These are phyloP conservation scores for Sciaenops ocellatus DNA, from an alignment of 2,797 vertebrate genomes.

Conservation along the genomic window DNA sequence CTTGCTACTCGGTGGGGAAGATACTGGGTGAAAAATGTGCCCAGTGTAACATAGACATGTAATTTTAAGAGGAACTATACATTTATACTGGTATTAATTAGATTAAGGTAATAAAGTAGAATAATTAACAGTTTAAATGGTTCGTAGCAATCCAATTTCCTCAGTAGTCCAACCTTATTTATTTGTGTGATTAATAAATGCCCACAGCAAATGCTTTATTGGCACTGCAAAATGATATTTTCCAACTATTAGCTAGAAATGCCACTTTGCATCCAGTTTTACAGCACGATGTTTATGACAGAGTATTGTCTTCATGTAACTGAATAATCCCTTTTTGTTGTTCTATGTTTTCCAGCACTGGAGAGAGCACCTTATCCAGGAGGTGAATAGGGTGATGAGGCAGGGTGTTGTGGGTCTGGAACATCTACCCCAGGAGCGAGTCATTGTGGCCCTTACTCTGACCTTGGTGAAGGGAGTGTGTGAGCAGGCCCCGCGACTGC, in stretches of 20 bases:
- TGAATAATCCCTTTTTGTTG: not conserved
- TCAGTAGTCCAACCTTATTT: too few relatives aligned
- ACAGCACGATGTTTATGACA: too few relatives aligned
- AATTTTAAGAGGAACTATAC: not conserved
- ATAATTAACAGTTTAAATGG: not conserved
- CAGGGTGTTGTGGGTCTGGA: slow-evolving; percentile 58
- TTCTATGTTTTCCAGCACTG: slow-evolving; percentile 75
- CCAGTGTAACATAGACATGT: not conserved
- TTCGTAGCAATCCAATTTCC: too few relatives aligned
- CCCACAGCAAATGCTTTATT: too few relatives aligned
- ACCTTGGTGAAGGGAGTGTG: slow-evolving; percentile 89
- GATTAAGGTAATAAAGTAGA: not conserved
- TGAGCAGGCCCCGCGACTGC: slow-evolving; percentile 78
- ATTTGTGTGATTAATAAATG: not conserved
- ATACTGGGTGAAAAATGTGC: too few relatives aligned
- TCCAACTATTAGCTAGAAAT: not conserved
- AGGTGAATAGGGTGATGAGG: slow-evolving; percentile 71
- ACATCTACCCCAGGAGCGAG: slow-evolving; percentile 84
- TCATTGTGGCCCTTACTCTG: slow-evolving; percentile 86
- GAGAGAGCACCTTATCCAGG: slow-evolving; percentile 65
- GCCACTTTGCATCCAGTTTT: not conserved
- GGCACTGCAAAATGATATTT: not conserved
- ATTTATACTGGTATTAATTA: not conserved
- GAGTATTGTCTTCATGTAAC: not conserved
- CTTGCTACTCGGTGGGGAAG: too few relatives aligned